Conservation (phyloP, 2,797 vertebrate species). For the Spondyliosoma cantharus region DNA sequence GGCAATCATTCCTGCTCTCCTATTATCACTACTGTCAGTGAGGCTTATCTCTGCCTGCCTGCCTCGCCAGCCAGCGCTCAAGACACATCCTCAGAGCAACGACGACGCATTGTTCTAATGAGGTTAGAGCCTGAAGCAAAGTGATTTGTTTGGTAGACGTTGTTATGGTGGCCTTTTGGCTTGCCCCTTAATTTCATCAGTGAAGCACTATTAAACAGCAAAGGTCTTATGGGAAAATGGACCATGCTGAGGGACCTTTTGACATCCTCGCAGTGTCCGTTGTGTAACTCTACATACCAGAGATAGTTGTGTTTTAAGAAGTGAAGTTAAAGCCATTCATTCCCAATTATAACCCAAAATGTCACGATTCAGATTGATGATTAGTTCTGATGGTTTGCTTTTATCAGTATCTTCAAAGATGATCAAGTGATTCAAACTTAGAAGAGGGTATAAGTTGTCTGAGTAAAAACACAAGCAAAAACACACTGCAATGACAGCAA, state of each 20-base stretch:
- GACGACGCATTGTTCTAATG: slow-evolving; percentile 74
- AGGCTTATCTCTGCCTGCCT: slow-evolving; percentile 66
- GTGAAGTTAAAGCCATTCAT: slow-evolving; percentile 37
- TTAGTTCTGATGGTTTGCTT: slow-evolving; percentile 30
- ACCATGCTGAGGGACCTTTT: slow-evolving; percentile 59
- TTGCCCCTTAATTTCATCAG: slow-evolving; percentile 80
- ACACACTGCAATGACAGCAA: not conserved
- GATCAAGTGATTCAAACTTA: slow-evolving; percentile 10
- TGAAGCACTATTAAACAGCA: slow-evolving; percentile 78
- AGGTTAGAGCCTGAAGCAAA: slow-evolving; percentile 70
- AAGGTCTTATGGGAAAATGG: slow-evolving; percentile 61
- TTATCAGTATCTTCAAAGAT: slow-evolving; percentile 9
- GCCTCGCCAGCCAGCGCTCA: slow-evolving; percentile 41
- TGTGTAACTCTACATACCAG: slow-evolving; percentile 65
- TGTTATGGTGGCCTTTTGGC: slow-evolving; percentile 77
- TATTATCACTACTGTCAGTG: slow-evolving; percentile 74
- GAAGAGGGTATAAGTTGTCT: not conserved
- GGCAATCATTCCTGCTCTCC: slow-evolving; percentile 58
- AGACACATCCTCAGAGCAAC: slow-evolving; percentile 66
- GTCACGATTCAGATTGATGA: not conserved
- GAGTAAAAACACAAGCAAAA: not conserved
- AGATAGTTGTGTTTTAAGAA: slow-evolving; percentile 53
- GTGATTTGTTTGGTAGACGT: slow-evolving; percentile 68
- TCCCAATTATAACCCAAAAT: slow-evolving; percentile 28
- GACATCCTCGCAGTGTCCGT: slow-evolving; percentile 62